These are phyloP conservation scores for Hypsopygia costalis DNA, from an alignment of 2,888 invertebrate genomes.

Conservation along the genomic window DNA sequence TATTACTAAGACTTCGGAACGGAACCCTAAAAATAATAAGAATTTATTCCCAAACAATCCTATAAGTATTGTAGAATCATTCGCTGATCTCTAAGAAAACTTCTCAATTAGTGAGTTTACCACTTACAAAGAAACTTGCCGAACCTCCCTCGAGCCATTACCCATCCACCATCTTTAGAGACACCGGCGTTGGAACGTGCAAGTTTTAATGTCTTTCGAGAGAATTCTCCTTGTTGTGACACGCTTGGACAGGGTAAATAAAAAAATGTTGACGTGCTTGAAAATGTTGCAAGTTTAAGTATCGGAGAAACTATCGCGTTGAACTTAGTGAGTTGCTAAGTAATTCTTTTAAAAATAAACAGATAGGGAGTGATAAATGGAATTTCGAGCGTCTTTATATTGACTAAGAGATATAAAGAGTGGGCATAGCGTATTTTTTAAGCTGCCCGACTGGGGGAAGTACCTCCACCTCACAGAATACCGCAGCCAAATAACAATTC, in stretches of 20 bases:
- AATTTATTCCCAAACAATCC: neutral
- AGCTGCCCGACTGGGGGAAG: too few species aligned
- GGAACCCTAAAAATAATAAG: too few species aligned
- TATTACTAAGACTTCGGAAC: too few species aligned
- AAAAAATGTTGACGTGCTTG: slow-evolving; percentile 13
- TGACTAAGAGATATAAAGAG: too few species aligned
- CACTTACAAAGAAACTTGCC: slow-evolving; percentile 41
- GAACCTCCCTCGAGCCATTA: slow-evolving; percentile 37
- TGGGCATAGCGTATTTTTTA: too few species aligned
- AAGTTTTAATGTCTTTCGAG: slow-evolving; percentile 64
- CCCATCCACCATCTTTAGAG: slow-evolving; percentile 39
- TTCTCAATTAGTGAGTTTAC: slow-evolving; percentile 46
- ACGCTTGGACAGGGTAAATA: slow-evolving; percentile 35
- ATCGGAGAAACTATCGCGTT: too few species aligned
- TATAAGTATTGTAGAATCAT: neutral
- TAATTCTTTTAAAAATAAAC: too few species aligned
- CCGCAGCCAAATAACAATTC: too few species aligned
- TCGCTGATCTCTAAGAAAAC: slow-evolving; percentile 11
- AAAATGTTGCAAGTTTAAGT: neutral
- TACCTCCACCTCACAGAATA: too few species aligned
- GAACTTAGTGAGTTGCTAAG: too few species aligned
- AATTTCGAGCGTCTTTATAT: too few species aligned
- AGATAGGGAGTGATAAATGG: too few species aligned
- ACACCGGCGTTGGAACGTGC: slow-evolving; percentile 40
- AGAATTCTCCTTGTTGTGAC: slow-evolving; percentile 46